Evolutionary conservation across 2,113 vertebrate species (phyloP), one percentile per base, ranked within the genome.

Genomic region (Bagarius yarrelli): DNA sequence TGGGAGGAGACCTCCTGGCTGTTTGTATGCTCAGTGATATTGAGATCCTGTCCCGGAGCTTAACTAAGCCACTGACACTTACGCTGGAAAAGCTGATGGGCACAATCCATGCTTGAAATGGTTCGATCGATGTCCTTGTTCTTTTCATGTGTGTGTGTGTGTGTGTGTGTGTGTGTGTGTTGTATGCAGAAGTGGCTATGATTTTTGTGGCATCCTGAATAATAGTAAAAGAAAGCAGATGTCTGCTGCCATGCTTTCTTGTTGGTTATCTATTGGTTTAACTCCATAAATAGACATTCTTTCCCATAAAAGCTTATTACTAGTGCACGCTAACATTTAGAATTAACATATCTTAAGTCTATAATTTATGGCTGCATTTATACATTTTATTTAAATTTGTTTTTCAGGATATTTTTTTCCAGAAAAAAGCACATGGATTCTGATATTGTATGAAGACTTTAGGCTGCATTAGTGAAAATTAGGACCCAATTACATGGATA

Each of bases 51-150:
- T 81, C 72, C 80, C 67, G 72, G 25, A 81, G 80, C 59, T 57
- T 76, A 34, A 76, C 60, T 47, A 76, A 76, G 60, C 73, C 61
- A 76, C 72, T 57, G 80, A 76, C 72, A 67, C 80, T 16, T 57
- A 40, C 47, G 0, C 57, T 2, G n/a, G 36, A 36, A 9, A 18
- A 66, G 60, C 40, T 50, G 23, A 36, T 47, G n/a, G 16, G 50
- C 40, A 9, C 23, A 8, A 19, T 47, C 34, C 12, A 2, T 40
- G 15, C 18, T 18, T 36, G 34, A 25, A 66, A 50, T 60, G 80
- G 61, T 56, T 61, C 80, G 14, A 27, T 75, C 60, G 36, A 81
- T 59, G 72, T 15, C 8, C 27, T 81, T 25, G 36, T 40, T 40
- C 34, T 52, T 57, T 76, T 59, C 36, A 30, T 76, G 53, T 55